Evolutionary conservation across 2,797 vertebrate species (phyloP).

Genomic region (Eulemur mongoz): DNA sequence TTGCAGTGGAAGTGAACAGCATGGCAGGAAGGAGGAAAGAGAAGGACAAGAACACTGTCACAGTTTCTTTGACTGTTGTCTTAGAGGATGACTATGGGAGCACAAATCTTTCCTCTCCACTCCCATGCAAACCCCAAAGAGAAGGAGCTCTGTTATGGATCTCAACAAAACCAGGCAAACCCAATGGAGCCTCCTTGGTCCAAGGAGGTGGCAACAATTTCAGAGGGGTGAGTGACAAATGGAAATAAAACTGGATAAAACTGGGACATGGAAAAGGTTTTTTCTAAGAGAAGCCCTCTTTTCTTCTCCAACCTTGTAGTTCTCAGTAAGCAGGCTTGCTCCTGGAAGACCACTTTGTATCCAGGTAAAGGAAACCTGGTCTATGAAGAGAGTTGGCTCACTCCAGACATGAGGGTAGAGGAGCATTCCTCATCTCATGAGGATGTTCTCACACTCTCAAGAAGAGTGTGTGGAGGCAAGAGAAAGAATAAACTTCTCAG

Average conservation of each 20-base stretch:
- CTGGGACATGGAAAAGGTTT: neutral
- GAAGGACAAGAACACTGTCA: neutral
- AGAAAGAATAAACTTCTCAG: neutral
- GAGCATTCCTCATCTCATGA: neutral
- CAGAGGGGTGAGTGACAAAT: neutral
- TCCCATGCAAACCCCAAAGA: neutral
- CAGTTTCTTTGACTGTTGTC: neutral
- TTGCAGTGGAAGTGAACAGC: neutral
- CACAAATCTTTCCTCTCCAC: neutral
- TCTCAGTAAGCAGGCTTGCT: neutral
- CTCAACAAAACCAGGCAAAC: neutral
- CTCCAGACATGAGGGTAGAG: neutral
- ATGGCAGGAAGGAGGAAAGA: neutral
- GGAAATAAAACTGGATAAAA: neutral
- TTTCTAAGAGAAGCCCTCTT: neutral
- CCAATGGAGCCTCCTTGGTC: neutral
- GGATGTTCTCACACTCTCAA: neutral
- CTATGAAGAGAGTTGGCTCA: neutral
- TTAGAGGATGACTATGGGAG: neutral
- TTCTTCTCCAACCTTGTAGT: neutral
- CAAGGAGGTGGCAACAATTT: neutral
- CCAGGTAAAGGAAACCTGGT: neutral
- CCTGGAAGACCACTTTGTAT: neutral
- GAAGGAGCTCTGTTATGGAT: neutral
- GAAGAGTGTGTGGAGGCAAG: neutral